Conservation (phyloP, 2,888 invertebrate genomes). For the Lymantria monacha region DNA sequence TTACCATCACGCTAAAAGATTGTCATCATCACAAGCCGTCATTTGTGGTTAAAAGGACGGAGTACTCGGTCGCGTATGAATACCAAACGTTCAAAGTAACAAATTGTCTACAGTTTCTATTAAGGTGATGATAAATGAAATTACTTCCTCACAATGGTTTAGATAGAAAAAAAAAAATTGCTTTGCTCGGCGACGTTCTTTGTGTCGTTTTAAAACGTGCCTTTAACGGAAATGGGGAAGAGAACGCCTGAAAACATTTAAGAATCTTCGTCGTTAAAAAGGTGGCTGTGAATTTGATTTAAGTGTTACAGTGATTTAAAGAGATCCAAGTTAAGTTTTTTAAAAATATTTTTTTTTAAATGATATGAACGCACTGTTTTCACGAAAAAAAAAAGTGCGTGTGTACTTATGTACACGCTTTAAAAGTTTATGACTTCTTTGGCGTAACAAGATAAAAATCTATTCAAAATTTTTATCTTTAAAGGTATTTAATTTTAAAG, state of each 20-base stretch:
- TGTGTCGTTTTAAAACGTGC: conserved; percentile 36
- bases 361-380: too few species aligned
- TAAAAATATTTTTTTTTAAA: too few species aligned
- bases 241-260: neutral
- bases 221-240: conserved; percentile 27
- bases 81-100: conserved; percentile 27
- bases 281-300: neutral
- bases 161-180: conserved; percentile 37
- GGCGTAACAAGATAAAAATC: too few species aligned
- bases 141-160: conserved; percentile 26
- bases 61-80: conserved; percentile 27
- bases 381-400: too few species aligned
- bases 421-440: too few species aligned
- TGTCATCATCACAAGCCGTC: neutral
- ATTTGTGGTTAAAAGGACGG: conserved; percentile 8
- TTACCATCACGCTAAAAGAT: neutral
- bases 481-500: too few species aligned
- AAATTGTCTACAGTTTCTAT: conserved; percentile 42
- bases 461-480: too few species aligned
- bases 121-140: conserved; percentile 39
- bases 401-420: too few species aligned
- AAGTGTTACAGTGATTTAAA: too few species aligned
- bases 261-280: too few species aligned
- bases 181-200: conserved; percentile 34
- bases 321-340: too few species aligned